phyloP scores from a whole-genome alignment of 37 sponge, comb jelly and placozoan species.

The Spongia lamella region DNA sequence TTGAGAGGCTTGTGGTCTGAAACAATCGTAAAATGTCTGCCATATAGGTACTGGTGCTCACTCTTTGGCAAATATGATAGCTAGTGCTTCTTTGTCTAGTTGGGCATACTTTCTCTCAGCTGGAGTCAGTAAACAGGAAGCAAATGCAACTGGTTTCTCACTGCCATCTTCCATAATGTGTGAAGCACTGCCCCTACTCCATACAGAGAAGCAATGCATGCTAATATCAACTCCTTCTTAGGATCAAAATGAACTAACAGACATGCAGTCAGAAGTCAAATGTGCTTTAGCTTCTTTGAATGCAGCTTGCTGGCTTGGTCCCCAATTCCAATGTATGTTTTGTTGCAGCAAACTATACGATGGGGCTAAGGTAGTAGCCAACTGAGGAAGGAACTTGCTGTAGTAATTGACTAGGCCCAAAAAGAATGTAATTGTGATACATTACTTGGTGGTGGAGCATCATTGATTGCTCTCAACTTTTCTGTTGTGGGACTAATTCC shows the following conservation, averaged over 20 bases:
- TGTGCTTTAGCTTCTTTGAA: too few species aligned
- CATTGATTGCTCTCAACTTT: too few species aligned
- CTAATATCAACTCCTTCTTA: neutral
- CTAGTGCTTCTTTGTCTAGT: constrained; percentile 14
- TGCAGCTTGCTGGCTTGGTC: too few species aligned
- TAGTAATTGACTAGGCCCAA: too few species aligned
- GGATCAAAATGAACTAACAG: constrained; percentile 18
- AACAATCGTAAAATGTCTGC: constrained; percentile 12
- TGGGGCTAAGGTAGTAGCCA: too few species aligned
- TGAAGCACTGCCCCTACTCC: constrained; percentile 2
- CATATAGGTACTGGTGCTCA: constrained; percentile 17
- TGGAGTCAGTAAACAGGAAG: neutral
- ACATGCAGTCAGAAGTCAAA: neutral
- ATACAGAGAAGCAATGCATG: constrained; percentile 11
- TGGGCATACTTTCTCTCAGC: constrained; percentile 1
- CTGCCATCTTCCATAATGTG: too few species aligned
- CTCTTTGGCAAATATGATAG: neutral
- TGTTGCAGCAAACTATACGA: too few species aligned
- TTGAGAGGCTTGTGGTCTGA: constrained; percentile 21
- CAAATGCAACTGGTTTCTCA: constrained; percentile 11
- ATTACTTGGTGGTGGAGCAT: too few species aligned
- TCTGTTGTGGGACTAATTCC: too few species aligned
- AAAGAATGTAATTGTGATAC: too few species aligned
- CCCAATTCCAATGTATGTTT: too few species aligned
- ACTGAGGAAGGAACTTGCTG: too few species aligned